Conservation (phyloP, 2,797 vertebrate genomes). For the Enteromius trimaculatus region DNA sequence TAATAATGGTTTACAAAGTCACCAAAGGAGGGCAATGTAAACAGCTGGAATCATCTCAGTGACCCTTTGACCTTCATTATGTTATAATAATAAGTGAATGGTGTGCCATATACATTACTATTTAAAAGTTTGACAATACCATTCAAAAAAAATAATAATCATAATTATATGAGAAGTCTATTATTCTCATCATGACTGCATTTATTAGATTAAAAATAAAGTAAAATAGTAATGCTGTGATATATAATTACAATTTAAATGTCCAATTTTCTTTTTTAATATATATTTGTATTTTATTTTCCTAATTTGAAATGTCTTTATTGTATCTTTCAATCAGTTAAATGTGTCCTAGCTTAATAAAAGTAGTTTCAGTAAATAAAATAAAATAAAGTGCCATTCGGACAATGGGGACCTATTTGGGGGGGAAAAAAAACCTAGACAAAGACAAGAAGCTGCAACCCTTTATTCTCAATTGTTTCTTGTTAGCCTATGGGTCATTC, state of each 20-base stretch:
- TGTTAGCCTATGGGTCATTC: background rate
- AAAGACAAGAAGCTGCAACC: background rate
- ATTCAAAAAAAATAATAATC: no score
- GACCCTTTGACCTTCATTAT: background rate
- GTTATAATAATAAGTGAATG: background rate
- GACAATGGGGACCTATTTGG: background rate
- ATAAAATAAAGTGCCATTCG: background rate
- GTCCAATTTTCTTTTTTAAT: background rate
- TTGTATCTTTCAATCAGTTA: background rate
- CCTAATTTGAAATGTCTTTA: background rate
- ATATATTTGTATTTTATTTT: background rate
- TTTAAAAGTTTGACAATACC: background rate
- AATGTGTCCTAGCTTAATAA: background rate
- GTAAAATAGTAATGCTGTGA: background rate
- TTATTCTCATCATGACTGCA: background rate
- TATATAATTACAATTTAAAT: background rate
- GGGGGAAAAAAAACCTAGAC: background rate
- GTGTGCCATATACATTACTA: background rate
- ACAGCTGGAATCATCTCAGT: background rate
- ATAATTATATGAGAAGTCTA: background rate
- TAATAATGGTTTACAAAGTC: background rate
- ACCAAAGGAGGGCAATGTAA: background rate
- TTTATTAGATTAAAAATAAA: background rate
- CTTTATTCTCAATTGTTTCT: slow-evolving; percentile 27
- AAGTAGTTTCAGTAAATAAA: background rate